Evolutionary conservation across 2,113 vertebrate genomes (phyloP).

Genomic region (Danio rerio): GRCz12tu NC_133183.1:13231501-13232000

Average conservation of each 20-base stretch:
- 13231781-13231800: conserved; percentile 35
- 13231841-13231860: not conserved
- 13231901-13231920: no score
- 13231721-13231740: conserved; percentile 47
- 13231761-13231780: not conserved
- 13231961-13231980: no score
- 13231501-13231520: conserved; percentile 32
- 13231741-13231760: conserved; percentile 42
- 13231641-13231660: conserved; percentile 20
- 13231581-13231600: conserved; percentile 43
- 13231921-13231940: no score
- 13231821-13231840: conserved; percentile 40
- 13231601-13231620: conserved; percentile 50
- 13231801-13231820: conserved; percentile 44
- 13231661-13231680: conserved; percentile 43
- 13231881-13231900: no score
- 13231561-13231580: conserved; percentile 51
- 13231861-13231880: not conserved
- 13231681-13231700: conserved; percentile 33
- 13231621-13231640: conserved; percentile 39
- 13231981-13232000: no score
- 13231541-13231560: conserved; percentile 38
- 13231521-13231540: conserved; percentile 26
- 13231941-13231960: no score
- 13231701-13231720: conserved; percentile 45